Base-by-base conservation (phyloP, 2,888 invertebrate species). In the Hirtodrosophila duncani region DNA sequence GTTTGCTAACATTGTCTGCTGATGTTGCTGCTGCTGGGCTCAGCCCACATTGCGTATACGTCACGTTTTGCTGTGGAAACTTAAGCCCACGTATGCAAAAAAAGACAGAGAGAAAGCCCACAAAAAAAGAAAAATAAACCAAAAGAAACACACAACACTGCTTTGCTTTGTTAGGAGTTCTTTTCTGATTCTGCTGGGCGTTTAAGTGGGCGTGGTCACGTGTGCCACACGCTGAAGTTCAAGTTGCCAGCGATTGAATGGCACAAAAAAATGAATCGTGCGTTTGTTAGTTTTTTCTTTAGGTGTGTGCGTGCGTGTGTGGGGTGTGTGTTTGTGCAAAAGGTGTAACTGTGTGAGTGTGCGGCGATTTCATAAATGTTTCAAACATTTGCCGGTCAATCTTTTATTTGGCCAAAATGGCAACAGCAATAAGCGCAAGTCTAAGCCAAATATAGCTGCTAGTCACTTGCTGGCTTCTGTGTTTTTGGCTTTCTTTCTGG, bases 31-130 rank as follows among this genome's bases (percentile, higher is more conserved):
- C 7, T 33, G 10, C 14, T 31, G 5, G 21, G 2, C 9, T n/a
- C n/a, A n/a, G n/a, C n/a, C n/a, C n/a, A n/a, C n/a, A n/a, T 46
- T 60, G 53, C 56, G 59, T 60, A 60, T 60, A 56, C 59, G 59
- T 26, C 56, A 46, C 39, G 56, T 46, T 50, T 48, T 27, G 36
- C 29, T 17, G 42, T 26, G 31, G 27, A 43, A 51, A 53, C 52
- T 57, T 57, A 53, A 58, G 56, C 56, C 45, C 49, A 59, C 55
- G 59, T 55, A 56, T 59, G 59, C 59, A 56, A 52, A 57, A 57
- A 42, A 56, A 18, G 24, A n/a, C n/a, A n/a, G n/a, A n/a, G n/a
- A n/a, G n/a, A n/a, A n/a, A n/a, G n/a, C n/a, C n/a, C n/a, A n/a
- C n/a, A 44, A 36, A 58, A 48, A 53, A 48, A 33, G 33, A 33